A percentile compares a stretch with the other conserved stretches of the same genome.
Conservation (phyloP, 2,888 invertebrate genomes). For the Apamea sordens region DNA sequence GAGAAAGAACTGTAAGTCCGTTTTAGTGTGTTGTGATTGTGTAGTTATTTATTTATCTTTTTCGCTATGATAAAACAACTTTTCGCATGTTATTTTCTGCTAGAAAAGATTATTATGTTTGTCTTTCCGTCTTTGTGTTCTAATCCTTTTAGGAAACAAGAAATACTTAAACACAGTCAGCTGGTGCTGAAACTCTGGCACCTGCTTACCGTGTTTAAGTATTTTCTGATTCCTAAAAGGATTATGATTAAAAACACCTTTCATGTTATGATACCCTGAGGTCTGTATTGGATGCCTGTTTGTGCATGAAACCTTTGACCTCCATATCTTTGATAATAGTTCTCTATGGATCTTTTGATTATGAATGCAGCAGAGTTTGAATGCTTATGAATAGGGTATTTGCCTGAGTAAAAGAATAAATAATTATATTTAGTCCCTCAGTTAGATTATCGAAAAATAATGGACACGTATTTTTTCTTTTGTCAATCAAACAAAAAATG, state of each 20-base stretch:
- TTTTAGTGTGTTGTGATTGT: slow-evolving; percentile 89
- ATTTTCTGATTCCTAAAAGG: too few relatives aligned
- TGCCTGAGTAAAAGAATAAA: too few relatives aligned
- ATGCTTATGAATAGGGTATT: not conserved
- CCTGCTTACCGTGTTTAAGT: too few relatives aligned
- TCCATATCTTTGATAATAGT: not conserved
- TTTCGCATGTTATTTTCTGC: slow-evolving; percentile 8
- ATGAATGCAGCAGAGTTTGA: not conserved
- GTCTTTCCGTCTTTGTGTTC: not conserved
- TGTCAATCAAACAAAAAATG: too few relatives aligned
- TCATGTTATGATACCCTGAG: not conserved
- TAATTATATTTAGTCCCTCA: too few relatives aligned
- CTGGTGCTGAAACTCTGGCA: too few relatives aligned
- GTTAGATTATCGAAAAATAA: too few relatives aligned
- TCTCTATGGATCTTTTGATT: not conserved
- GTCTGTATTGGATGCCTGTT: not conserved
- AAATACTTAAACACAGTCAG: too few relatives aligned
- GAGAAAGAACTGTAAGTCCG: slow-evolving; percentile 87
- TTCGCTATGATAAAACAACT: not conserved
- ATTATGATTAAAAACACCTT: not conserved
- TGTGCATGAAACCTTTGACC: not conserved
- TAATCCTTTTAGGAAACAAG: not conserved
- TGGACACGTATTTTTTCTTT: too few relatives aligned
- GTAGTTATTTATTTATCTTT: slow-evolving; percentile 41
- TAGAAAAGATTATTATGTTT: not conserved